Conservation (phyloP, 1,140 invertebrate genomes). For the Campoletis sonorensis region DNA sequence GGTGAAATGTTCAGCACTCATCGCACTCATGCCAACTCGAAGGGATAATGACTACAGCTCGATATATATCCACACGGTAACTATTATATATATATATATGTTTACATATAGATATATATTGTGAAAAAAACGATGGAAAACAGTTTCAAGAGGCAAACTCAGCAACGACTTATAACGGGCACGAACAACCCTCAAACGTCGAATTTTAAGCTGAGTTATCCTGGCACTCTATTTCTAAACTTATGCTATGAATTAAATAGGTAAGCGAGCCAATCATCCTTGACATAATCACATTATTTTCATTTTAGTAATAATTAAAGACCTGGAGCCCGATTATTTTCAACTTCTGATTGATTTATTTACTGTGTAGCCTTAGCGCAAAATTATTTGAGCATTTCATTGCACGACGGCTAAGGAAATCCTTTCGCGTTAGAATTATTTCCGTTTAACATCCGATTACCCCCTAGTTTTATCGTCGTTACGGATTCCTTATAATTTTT, state of each 20-base stretch:
- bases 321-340: too few relatives aligned
- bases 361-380: neutral
- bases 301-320: too few relatives aligned
- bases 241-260: neutral
- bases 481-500: too few relatives aligned
- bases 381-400: too few relatives aligned
- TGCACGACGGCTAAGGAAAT: too few relatives aligned
- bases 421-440: too few relatives aligned
- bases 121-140: neutral
- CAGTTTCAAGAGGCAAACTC: neutral
- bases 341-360: neutral
- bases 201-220: neutral
- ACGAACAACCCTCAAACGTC: neutral
- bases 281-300: neutral
- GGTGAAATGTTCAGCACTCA: conserved; percentile 40
- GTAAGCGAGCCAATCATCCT: neutral
- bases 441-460: too few relatives aligned
- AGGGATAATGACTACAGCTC: conserved; percentile 27
- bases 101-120: neutral
- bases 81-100: too few relatives aligned
- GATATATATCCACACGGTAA: conserved; percentile 1
- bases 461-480: too few relatives aligned
- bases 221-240: neutral
- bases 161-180: neutral
- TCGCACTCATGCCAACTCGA: conserved; percentile 32